Percentiles rank a stretch among this genome's conserved stretches.
Evolutionary conservation across 2,888 invertebrate species (phyloP).

Genomic region (Lumbricus terrestris): DNA sequence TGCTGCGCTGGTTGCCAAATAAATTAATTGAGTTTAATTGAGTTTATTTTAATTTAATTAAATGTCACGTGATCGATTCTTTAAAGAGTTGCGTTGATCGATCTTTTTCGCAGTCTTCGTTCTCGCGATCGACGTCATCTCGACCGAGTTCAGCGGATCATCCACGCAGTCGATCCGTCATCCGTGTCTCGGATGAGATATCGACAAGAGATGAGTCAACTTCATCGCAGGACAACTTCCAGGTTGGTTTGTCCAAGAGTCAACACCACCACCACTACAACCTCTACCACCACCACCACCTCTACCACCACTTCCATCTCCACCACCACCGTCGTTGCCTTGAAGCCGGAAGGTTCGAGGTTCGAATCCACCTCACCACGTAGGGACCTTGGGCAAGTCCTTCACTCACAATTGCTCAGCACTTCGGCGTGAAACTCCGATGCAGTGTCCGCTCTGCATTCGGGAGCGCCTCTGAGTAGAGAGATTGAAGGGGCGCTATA

Average conservation of each 20-base stretch:
- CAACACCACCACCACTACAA: slow-evolving; percentile 26
- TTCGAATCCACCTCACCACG: no score
- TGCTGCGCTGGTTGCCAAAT: no score
- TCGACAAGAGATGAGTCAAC: background rate
- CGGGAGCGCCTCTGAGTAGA: no score
- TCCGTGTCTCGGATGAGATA: background rate
- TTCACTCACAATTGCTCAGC: no score
- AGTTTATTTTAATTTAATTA: background rate
- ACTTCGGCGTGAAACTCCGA: no score
- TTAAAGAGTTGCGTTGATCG: background rate
- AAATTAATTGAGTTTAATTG: no score
- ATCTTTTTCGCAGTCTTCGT: background rate
- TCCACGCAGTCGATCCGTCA: background rate
- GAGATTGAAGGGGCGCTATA: no score
- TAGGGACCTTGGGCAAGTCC: no score
- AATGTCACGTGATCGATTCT: background rate
- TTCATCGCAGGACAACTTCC: background rate
- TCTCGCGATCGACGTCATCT: background rate
- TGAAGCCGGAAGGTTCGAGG: no score
- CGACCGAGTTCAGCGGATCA: background rate
- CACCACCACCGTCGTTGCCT: no score
- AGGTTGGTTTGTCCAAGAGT: slow-evolving; percentile 11
- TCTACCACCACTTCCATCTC: slow-evolving; percentile 28
- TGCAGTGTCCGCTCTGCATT: no score
- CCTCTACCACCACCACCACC: slow-evolving; percentile 19